phyloP scores from a whole-genome alignment of 2,113 vertebrate species.

The Donacobius atricapilla region DNA sequence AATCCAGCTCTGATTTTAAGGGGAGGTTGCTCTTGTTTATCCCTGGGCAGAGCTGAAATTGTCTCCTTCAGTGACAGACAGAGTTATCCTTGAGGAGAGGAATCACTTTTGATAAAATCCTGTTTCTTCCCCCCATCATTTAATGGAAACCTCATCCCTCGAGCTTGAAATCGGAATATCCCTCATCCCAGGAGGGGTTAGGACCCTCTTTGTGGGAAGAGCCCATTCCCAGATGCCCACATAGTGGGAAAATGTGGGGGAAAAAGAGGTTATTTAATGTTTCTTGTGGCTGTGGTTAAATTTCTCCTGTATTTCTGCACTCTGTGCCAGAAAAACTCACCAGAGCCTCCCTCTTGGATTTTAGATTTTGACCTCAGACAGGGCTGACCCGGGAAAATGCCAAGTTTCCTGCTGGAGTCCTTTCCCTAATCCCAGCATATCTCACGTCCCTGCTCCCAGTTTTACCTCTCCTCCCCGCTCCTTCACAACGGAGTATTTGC shows the following conservation, averaged over 20 bases:
- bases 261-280: neutral
- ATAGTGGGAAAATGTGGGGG: fast-evolving
- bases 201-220: neutral
- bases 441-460: fast-evolving
- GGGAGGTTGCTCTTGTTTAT: neutral
- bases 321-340: neutral
- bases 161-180: neutral
- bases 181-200: neutral
- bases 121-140: fast-evolving
- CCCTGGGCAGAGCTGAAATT: neutral
- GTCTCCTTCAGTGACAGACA: neutral
- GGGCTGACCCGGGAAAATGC: neutral
- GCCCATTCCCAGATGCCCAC: neutral
- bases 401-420: neutral
- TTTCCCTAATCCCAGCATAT: neutral
- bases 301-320: fast-evolving
- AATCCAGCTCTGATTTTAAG: neutral
- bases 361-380: neutral
- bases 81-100: neutral
- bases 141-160: fast-evolving
- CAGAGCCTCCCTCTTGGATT: neutral
- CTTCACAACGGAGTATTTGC: neutral
- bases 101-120: neutral
- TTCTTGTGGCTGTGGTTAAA: neutral
- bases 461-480: neutral